Conservation (phyloP, 1,140 invertebrate species). For the Steinernema khuongi region DNA sequence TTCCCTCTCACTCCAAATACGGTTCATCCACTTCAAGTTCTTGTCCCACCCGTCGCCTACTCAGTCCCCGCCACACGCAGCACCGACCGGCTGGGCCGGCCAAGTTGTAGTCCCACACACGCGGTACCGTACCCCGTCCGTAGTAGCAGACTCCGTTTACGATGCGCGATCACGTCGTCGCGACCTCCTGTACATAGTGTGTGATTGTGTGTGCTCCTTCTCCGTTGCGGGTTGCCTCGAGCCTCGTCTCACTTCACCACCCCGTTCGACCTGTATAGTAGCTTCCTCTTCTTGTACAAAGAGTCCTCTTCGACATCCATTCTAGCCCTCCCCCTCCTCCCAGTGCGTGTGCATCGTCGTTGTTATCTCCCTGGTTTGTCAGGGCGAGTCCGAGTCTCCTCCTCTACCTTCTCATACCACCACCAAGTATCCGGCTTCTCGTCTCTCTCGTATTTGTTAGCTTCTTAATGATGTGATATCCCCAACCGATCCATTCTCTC, state of each 20-base stretch:
- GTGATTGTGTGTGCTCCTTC: constrained; percentile 8
- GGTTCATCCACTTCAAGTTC: not conserved
- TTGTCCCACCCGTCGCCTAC: not conserved
- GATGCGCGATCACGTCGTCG: constrained; percentile 10
- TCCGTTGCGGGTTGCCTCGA: constrained; percentile 5
- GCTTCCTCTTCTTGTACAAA: not conserved
- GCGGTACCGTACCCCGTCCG: not conserved
- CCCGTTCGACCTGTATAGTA: not conserved
- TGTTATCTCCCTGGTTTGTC: constrained; percentile 11
- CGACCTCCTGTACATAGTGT: constrained; percentile 6
- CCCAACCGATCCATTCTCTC: constrained; percentile 10
- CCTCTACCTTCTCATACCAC: not conserved
- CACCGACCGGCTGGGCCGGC: constrained; percentile 13
- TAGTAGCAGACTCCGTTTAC: not conserved
- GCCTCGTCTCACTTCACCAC: not conserved
- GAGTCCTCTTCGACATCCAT: too few species aligned
- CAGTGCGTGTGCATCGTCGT: constrained; percentile 14
- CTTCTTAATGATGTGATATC: constrained; percentile 14
- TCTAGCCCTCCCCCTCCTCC: constrained; percentile 8
- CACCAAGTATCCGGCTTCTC: not conserved
- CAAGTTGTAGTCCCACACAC: not conserved
- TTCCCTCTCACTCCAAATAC: constrained; percentile 4
- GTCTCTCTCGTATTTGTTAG: constrained; percentile 13
- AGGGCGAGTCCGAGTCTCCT: constrained; percentile 12
- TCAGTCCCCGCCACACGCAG: constrained; percentile 7